Conservation (phyloP, 2,113 vertebrate genomes). For the Mesoclemmys tuberculata region DNA sequence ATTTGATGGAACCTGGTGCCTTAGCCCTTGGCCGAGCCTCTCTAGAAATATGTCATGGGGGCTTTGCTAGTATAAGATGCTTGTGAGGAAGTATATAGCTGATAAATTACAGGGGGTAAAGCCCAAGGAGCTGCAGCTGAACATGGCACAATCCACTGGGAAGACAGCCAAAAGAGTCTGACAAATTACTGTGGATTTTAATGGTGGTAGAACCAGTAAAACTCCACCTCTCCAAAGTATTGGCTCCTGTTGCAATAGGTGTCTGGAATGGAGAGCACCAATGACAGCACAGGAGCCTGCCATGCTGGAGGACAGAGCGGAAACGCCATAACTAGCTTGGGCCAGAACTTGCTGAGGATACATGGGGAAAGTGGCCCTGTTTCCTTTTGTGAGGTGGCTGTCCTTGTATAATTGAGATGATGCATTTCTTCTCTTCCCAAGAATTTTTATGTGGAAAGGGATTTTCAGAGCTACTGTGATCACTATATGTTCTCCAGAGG, state of each 20-base stretch:
- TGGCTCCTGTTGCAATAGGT: neutral
- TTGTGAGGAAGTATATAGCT: neutral
- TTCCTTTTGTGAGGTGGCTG: neutral
- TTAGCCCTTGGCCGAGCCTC: neutral
- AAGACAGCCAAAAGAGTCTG: neutral
- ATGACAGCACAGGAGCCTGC: neutral
- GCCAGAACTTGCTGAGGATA: neutral
- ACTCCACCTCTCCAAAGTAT: neutral
- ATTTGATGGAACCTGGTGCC: neutral
- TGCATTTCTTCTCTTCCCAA: neutral
- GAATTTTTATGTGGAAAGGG: neutral
- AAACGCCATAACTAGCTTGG: neutral
- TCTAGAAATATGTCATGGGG: neutral
- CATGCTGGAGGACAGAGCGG: neutral
- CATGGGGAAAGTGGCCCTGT: neutral
- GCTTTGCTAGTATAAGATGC: neutral
- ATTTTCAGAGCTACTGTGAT: neutral
- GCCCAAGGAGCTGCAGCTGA: neutral
- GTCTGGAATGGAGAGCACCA: neutral
- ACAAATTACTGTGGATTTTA: neutral
- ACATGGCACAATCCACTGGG: neutral
- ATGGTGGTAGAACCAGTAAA: neutral
- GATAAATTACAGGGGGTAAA: neutral
- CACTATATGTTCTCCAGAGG: neutral
- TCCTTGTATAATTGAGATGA: neutral